Percentiles rank a stretch among this genome's conserved stretches.
These are phyloP conservation scores for Eulemur macaco DNA, from an alignment of 2,113 vertebrate genomes.

Conservation along the genomic window DNA sequence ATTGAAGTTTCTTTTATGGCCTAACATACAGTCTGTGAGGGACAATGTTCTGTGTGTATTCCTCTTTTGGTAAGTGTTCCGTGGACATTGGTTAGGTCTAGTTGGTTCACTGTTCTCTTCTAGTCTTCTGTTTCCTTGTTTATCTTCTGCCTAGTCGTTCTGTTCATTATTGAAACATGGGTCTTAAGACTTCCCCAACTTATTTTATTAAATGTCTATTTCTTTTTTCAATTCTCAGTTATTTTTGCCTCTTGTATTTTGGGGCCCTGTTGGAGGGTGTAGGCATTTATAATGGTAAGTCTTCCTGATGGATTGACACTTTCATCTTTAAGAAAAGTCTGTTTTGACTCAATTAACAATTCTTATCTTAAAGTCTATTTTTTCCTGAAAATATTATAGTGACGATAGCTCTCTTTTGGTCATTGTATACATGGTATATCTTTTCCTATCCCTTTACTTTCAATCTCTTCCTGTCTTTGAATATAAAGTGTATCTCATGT, in stretches of 20 bases:
- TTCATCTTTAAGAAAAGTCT: too few relatives aligned
- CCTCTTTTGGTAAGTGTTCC: neutral
- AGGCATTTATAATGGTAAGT: neutral
- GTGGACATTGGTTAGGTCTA: neutral
- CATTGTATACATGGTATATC: neutral
- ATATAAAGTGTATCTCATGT: neutral
- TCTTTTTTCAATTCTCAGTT: neutral
- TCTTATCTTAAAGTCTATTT: neutral
- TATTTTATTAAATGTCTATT: neutral
- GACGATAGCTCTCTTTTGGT: too few relatives aligned
- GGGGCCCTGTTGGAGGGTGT: neutral
- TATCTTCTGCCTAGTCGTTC: neutral
- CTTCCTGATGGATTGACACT: neutral
- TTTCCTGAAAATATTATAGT: too few relatives aligned
- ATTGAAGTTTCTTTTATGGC: neutral
- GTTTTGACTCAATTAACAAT: neutral
- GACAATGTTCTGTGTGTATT: neutral
- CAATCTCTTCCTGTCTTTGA: neutral
- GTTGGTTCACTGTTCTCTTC: neutral
- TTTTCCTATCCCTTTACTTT: neutral
- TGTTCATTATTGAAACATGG: neutral
- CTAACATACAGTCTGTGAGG: neutral
- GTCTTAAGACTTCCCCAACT: neutral
- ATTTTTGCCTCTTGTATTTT: neutral
- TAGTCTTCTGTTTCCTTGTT: neutral